Conservation (phyloP, 2,888 invertebrate species). For the Dromius quadrimaculatus region DNA sequence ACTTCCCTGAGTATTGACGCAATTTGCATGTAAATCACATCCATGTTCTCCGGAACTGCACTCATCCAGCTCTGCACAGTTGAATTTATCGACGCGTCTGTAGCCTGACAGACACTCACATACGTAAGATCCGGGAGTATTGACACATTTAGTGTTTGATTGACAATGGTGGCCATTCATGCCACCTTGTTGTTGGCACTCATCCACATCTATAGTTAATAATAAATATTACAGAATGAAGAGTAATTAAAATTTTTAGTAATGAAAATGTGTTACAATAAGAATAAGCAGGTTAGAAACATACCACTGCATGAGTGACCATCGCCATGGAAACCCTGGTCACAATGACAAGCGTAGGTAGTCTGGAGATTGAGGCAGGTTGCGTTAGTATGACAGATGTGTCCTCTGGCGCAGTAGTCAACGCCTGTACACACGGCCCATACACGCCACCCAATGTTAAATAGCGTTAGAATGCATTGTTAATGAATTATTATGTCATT, state of each 20-base stretch:
- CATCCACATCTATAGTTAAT: slow-evolving; percentile 80
- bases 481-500: slow-evolving; percentile 15
- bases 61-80: slow-evolving; percentile 85
- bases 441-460: slow-evolving; percentile 17
- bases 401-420: slow-evolving; percentile 90
- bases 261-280: too few species aligned
- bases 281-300: slow-evolving; percentile 54
- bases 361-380: slow-evolving; percentile 92
- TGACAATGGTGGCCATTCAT: slow-evolving; percentile 87
- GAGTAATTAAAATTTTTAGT: neutral
- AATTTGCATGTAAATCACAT: slow-evolving; percentile 82
- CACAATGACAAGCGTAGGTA: slow-evolving; percentile 91
- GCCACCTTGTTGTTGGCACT: slow-evolving; percentile 84
- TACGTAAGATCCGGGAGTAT: slow-evolving; percentile 84
- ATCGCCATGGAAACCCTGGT: slow-evolving; percentile 90
- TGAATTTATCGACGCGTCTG: slow-evolving; percentile 80
- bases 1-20: slow-evolving; percentile 85
- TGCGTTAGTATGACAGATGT: slow-evolving; percentile 91
- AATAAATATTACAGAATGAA: neutral
- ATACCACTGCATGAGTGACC: slow-evolving; percentile 83
- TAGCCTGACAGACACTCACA: slow-evolving; percentile 88
- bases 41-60: slow-evolving; percentile 79
- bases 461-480: slow-evolving; percentile 32
- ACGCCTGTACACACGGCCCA: slow-evolving; percentile 71
- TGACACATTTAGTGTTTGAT: slow-evolving; percentile 85